Evolutionary conservation across 2,113 vertebrate genomes (phyloP).

Genomic region (Nicator chloris): DNA sequence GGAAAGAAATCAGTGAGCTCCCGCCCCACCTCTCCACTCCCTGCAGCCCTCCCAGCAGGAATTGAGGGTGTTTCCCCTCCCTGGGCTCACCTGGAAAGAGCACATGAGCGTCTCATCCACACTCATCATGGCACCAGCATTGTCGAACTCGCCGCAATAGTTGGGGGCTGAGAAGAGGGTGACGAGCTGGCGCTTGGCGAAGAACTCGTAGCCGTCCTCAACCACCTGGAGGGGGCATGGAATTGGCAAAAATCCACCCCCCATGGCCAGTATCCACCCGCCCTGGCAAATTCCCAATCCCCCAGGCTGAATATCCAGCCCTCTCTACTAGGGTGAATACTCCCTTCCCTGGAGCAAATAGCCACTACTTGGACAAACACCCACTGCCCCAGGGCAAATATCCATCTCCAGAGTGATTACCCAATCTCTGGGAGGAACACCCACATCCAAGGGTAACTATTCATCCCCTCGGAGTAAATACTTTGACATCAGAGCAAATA

Average conservation of each 20-base stretch:
- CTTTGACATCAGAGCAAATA: neutral
- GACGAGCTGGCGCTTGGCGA: slow-evolving; percentile 94
- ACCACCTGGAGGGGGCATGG: slow-evolving; percentile 76
- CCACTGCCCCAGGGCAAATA: neutral
- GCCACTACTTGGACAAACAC: neutral
- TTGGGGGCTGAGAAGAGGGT: slow-evolving; percentile 96
- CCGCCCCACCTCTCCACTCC: rapidly evolving
- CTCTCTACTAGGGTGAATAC: neutral
- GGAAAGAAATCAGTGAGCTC: neutral
- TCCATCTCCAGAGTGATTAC: neutral
- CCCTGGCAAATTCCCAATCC: neutral
- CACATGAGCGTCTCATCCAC: slow-evolving; percentile 97
- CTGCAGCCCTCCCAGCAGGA: neutral
- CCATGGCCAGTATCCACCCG: neutral
- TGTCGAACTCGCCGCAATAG: slow-evolving; percentile 97
- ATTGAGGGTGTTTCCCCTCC: rapidly evolving
- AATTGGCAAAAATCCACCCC: neutral
- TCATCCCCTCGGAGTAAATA: neutral
- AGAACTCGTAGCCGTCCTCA: slow-evolving; percentile 96
- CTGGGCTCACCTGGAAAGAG: slow-evolving; percentile 86
- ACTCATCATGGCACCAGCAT: slow-evolving; percentile 96
- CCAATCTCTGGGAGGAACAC: neutral
- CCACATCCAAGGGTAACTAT: neutral
- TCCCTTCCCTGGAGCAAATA: neutral
- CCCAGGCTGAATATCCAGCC: neutral